Evolutionary conservation across 2,113 vertebrate species (phyloP), one percentile per base, ranked within the genome.

Genomic region (Numida meleagris): DNA sequence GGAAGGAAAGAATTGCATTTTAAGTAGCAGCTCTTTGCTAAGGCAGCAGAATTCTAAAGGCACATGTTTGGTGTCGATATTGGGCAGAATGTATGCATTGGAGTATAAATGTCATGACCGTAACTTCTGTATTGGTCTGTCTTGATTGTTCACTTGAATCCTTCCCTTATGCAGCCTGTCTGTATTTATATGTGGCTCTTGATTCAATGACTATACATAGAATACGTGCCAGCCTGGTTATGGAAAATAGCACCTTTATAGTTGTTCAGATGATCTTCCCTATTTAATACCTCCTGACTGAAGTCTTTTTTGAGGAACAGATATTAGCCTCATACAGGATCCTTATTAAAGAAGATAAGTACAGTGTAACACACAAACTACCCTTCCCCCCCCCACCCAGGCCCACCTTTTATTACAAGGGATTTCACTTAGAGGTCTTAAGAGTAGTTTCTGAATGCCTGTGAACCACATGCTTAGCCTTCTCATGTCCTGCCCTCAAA

Each of bases 361-460:
- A 15, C 27, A 42, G 8, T 12, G 19, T n/a, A 62, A 58, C 29
- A 63, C 15, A 33, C 58, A 51, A 85, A 1, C 10, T 34, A 31
- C 17, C 9, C 6, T 5, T 7, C 8, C 4, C 12, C 7, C 4
- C 58, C 17, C n/a, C n/a, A n/a, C n/a, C n/a, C 42, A 12, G 42
- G 10, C 27, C 10, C 29, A 18, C 25, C 36, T 62, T 62, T 63
- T 38, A 40, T 58, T 45, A 33, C 7, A 51, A 34, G 48, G 40
- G 75, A 36, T 14, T 20, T 65, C 8, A 12, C 6, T 3, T 34
- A 21, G 14, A 45, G 51, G 38, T 51, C 38, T 46, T 59, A 14
- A 36, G 58, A 8, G 5, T 9, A 4, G 12, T 59, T 59, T 58
- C 76, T 48, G 48, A 65, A n/a, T 23, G 31, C 14, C 20, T 59